These are phyloP conservation scores for Nemoura dubitans DNA, from an alignment of 2,888 invertebrate species.

Conservation along the genomic window DNA sequence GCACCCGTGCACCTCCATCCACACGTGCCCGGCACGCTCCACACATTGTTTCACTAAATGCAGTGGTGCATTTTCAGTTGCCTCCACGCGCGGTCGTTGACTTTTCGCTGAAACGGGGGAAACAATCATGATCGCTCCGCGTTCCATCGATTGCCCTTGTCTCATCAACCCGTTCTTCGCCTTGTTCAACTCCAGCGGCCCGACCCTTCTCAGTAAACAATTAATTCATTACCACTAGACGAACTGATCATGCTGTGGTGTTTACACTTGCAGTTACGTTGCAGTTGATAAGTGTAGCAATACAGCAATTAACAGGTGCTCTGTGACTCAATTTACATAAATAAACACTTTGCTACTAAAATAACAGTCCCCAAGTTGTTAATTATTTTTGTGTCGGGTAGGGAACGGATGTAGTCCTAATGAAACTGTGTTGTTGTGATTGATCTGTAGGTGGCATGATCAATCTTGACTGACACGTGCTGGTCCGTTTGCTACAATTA, in stretches of 20 bases:
- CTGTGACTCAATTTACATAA: neutral
- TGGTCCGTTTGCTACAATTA: neutral
- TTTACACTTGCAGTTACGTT: neutral
- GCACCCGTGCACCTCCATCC: neutral
- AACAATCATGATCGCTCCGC: neutral
- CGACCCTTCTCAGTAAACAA: neutral
- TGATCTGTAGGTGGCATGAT: neutral
- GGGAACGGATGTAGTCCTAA: neutral
- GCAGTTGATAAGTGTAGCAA: neutral
- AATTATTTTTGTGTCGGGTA: neutral
- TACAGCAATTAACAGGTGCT: neutral
- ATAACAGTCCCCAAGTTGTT: neutral
- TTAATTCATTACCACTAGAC: neutral
- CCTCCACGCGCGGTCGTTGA: neutral
- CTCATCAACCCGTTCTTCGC: neutral
- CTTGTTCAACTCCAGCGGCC: neutral
- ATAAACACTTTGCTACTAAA: neutral
- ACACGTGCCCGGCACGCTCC: too few relatives aligned
- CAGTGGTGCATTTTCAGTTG: neutral
- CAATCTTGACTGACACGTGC: neutral
- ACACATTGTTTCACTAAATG: neutral
- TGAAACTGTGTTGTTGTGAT: neutral
- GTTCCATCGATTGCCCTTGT: neutral
- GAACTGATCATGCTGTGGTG: neutral
- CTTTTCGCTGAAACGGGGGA: neutral